Conservation (phyloP, 2,888 invertebrate genomes). For the Phanerotoma sp. region DNA sequence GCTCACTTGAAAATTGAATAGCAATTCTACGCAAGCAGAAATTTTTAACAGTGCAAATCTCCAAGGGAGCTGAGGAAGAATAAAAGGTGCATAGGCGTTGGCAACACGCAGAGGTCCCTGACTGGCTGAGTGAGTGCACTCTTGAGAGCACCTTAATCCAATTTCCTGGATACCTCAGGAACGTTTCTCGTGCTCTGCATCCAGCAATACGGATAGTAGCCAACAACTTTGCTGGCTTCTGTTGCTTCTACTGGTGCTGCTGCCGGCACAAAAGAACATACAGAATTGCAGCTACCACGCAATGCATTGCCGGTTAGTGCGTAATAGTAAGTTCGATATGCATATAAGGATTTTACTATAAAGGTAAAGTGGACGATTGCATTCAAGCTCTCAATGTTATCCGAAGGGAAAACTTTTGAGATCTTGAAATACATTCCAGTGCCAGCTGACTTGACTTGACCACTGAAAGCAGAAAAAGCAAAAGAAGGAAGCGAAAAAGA, state of each 20-base stretch:
- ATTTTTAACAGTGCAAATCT: too few relatives aligned
- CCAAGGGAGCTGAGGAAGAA: neutral
- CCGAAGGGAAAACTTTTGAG: neutral
- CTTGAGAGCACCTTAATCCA: constrained; percentile 34
- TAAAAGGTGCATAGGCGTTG: too few relatives aligned
- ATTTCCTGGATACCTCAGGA: constrained; percentile 35
- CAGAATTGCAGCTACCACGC: constrained; percentile 4
- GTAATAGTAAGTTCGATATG: constrained; percentile 13
- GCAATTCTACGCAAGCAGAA: too few relatives aligned
- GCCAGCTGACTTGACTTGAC: neutral
- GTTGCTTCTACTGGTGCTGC: too few relatives aligned
- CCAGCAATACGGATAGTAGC: neutral
- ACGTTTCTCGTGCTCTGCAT: neutral
- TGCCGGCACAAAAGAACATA: neutral
- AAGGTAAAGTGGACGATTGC: constrained; percentile 1
- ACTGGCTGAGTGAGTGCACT: neutral
- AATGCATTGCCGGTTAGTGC: constrained; percentile 8
- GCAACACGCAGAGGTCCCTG: neutral
- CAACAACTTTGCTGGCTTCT: too few relatives aligned
- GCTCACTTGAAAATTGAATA: too few relatives aligned
- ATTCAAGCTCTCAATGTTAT: constrained; percentile 1
- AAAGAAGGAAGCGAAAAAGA: too few relatives aligned
- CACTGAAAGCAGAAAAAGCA: too few relatives aligned
- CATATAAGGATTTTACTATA: constrained; percentile 9
- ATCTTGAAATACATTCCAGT: neutral